Percentiles rank a stretch among this genome's conserved stretches.
Evolutionary conservation across 2,797 vertebrate genomes (phyloP).

Genomic region (Chiloscyllium punctatum): DNA sequence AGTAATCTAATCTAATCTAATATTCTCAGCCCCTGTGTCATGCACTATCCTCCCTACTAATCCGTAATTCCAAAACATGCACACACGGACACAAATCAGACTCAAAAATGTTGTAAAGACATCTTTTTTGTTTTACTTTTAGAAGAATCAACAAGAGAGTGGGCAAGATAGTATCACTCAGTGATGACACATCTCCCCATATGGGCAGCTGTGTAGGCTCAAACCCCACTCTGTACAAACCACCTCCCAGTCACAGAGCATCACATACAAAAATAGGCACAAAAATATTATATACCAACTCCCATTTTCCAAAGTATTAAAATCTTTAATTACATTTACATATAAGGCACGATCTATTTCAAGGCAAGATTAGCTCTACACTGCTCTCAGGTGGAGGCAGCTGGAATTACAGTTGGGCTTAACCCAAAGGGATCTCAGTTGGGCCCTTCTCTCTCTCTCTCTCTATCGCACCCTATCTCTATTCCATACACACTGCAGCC

Average conservation of each 20-base stretch:
- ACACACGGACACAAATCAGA: neutral
- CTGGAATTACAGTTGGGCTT: neutral
- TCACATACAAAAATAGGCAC: neutral
- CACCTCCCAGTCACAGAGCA: neutral
- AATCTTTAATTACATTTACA: constrained; percentile 24
- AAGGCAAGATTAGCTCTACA: neutral
- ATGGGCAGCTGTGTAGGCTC: neutral
- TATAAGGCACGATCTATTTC: constrained; percentile 18
- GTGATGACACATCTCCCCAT: neutral
- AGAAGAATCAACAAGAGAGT: neutral
- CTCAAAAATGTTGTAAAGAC: neutral
- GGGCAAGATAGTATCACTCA: neutral
- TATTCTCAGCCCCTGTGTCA: no score
- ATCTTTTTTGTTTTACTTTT: neutral
- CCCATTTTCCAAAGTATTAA: neutral
- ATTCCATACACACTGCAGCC: neutral
- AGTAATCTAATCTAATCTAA: no score
- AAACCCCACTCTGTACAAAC: neutral
- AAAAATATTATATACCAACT: neutral
- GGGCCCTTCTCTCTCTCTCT: neutral
- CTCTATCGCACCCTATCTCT: no score
- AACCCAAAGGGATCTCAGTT: neutral
- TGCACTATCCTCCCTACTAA: no score
- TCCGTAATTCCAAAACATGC: no score
- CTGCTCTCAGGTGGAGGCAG: neutral